These are phyloP conservation scores for Girardia tigrina DNA, from an alignment of 2,888 invertebrate species.

Conservation along the genomic window DNA sequence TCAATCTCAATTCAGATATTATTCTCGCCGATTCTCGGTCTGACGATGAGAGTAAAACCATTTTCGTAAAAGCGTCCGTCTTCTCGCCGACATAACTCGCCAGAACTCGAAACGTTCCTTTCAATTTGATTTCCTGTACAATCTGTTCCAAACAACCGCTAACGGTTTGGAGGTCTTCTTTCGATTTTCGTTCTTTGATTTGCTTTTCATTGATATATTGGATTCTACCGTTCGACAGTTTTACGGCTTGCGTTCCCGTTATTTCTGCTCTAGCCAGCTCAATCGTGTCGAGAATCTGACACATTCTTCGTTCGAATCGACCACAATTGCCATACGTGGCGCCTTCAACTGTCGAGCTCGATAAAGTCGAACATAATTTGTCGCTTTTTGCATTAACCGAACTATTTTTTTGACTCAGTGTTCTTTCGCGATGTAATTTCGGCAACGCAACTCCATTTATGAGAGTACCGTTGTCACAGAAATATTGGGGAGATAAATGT, in stretches of 20 bases:
- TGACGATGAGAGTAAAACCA: neutral
- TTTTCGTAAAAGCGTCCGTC: neutral
- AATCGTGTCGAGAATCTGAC: neutral
- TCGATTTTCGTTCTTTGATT: neutral
- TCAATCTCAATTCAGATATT: neutral
- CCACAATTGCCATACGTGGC: neutral
- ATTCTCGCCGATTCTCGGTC: neutral
- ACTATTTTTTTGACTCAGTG: neutral
- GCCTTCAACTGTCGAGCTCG: neutral
- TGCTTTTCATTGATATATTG: neutral
- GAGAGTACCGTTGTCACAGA: neutral
- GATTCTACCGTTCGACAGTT: neutral
- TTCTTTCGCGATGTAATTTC: no score
- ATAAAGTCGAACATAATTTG: neutral
- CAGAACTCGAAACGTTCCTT: neutral
- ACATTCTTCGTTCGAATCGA: neutral
- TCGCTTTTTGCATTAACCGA: neutral
- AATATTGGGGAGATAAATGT: constrained; percentile 9
- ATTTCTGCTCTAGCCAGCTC: constrained; percentile 1
- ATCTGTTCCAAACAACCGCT: constrained; percentile 3
- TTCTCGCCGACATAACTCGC: neutral
- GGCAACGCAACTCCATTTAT: neutral
- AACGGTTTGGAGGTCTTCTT: neutral
- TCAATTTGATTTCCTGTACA: neutral
- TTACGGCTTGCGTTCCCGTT: neutral